Base-by-base conservation (phyloP, 2,888 invertebrate genomes). In the Coelopa pilipes region DNA sequence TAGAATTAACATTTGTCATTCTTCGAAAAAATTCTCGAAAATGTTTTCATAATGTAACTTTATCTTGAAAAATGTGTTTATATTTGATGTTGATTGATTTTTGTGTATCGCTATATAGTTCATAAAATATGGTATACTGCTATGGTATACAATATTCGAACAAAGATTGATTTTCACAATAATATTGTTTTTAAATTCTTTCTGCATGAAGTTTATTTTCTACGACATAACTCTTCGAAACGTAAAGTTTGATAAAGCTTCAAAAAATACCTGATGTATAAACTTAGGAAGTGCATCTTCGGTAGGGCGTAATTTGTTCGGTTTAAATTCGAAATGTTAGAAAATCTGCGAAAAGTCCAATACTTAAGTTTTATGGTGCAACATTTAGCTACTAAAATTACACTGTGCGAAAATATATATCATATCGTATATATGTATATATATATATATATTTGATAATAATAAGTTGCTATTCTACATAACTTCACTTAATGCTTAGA, bases 321-420 rank as follows among this genome's bases (percentile, higher is more conserved):
- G 7, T 34, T 34, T 34, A 34, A n/a, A n/a, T 21, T 59, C 57
- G 57, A 59, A 21, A 59, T 17, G 7, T 55, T 55, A 19, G 17
- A n/a, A 11, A 55, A 55, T 15, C 7, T 59, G 13, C 13, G 10
- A 59, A 19, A 59, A 19, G 3, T 60, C 1, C 66, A 34, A 50
- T 21, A 50, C 66, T 66, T 66, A 66, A 63, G 60, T 70, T 34
- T 60, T 24, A 24, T 7, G 50, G 70, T 70, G 70, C 70, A 70
- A 70, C 70, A 70, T 50, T 70, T 50, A 70, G 70, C 62, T 63
- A 63, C 63, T 50, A 70, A 70, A 70, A 63, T 49, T 70, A 70
- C 70, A 70, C 11, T 49, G 70, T 70, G 70, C 70, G 45, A 70
- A 70, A 70, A 63, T 70, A 70, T 69, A 49, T 62, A 66, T 12